Conservation (phyloP, 2,888 invertebrate species). For the Drosophila tripunctata region DNA sequence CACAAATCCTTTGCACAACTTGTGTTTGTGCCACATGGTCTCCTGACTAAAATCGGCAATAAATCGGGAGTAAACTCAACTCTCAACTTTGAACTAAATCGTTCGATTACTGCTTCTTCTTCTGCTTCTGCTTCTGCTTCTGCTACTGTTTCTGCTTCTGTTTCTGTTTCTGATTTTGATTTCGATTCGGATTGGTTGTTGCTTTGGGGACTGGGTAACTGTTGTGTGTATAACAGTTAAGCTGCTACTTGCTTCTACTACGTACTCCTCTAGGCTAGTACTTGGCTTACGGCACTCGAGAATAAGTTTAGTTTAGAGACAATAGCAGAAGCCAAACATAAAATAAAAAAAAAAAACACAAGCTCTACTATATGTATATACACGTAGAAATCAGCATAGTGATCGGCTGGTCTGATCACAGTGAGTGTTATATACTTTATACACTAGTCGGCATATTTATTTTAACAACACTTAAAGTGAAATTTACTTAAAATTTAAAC, state of each 20-base stretch:
- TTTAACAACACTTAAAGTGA: too few relatives aligned
- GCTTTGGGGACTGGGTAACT: not conserved
- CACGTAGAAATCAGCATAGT: too few relatives aligned
- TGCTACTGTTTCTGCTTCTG: slow-evolving; percentile 5
- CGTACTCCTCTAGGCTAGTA: slow-evolving; percentile 14
- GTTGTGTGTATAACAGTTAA: slow-evolving; percentile 82
- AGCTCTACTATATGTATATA: too few relatives aligned
- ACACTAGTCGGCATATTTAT: too few relatives aligned
- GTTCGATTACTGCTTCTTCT: too few relatives aligned
- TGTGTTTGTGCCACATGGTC: slow-evolving; percentile 74
- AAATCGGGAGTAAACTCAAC: slow-evolving; percentile 45
- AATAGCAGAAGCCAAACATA: too few relatives aligned
- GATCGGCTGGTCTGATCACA: too few relatives aligned
- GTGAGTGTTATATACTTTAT: too few relatives aligned
- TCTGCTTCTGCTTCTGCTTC: slow-evolving; percentile 6
- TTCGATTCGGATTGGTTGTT: not conserved
- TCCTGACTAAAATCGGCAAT: too few relatives aligned
- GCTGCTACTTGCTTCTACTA: slow-evolving; percentile 49
- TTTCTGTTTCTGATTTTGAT: slow-evolving; percentile 2
- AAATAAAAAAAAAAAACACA: too few relatives aligned
- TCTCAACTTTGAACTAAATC: slow-evolving; percentile 4
- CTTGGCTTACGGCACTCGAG: slow-evolving; percentile 45
- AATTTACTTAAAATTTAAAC: too few relatives aligned
- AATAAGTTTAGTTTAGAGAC: slow-evolving; percentile 37
- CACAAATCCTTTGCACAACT: slow-evolving; percentile 72